phyloP scores from a whole-genome alignment of 2,888 invertebrate genomes.

The Stenoptilia bipunctidactyla region DNA sequence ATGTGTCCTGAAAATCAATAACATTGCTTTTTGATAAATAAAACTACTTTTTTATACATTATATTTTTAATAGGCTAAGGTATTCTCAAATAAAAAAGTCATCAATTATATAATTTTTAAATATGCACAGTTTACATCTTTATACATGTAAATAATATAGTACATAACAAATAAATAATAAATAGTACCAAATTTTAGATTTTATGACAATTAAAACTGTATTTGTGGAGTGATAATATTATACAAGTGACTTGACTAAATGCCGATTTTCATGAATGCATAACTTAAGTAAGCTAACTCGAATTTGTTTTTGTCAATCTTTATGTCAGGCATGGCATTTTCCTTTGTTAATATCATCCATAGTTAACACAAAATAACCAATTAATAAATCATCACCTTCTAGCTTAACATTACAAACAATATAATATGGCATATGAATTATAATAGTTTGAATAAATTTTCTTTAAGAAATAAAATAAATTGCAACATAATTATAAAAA shows the following conservation, averaged over 20 bases:
- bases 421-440: constrained; percentile 67
- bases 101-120: constrained; percentile 65
- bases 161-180: constrained; percentile 71
- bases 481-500: constrained; percentile 60
- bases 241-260: constrained; percentile 61
- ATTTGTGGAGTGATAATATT: constrained; percentile 57
- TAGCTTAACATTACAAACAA: constrained; percentile 65
- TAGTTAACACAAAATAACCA: constrained; percentile 35
- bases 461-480: constrained; percentile 57
- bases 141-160: constrained; percentile 70
- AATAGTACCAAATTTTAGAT: constrained; percentile 64
- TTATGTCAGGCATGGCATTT: constrained; percentile 45
- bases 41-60: constrained; percentile 25
- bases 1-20: too few relatives aligned
- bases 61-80: constrained; percentile 57
- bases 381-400: constrained; percentile 40
- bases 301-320: constrained; percentile 29
- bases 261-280: constrained; percentile 41
- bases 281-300: constrained; percentile 47
- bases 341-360: constrained; percentile 21
- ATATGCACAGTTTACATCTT: constrained; percentile 70
- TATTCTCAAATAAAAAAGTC: constrained; percentile 63
- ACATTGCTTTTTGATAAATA: too few relatives aligned
- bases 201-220: constrained; percentile 59
- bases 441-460: constrained; percentile 55